These are phyloP conservation scores for Phytoseiulus persimilis DNA, from an alignment of 2,888 invertebrate genomes.

Conservation along the genomic window DNA sequence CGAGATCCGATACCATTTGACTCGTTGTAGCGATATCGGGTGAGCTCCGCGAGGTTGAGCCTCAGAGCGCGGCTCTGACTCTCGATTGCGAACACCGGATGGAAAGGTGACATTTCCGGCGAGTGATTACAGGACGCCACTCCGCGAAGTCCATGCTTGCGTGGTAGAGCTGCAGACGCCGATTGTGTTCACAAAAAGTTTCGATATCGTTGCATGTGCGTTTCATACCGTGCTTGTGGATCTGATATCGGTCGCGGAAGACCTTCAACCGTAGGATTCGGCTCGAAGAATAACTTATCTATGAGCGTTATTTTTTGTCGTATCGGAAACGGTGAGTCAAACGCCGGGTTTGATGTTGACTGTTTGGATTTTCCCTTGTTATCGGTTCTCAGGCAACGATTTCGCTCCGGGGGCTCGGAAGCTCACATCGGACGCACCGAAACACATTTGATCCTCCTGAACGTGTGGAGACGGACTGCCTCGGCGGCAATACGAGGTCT, in stretches of 20 bases:
- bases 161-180: neutral
- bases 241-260: neutral
- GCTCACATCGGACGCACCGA: neutral
- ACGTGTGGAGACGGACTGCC: neutral
- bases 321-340: neutral
- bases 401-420: neutral
- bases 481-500: neutral
- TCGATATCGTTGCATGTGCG: neutral
- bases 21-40: neutral
- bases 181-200: neutral
- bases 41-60: neutral
- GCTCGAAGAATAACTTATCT: neutral
- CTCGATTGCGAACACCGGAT: too few species aligned
- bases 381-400: neutral
- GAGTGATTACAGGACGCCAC: too few species aligned
- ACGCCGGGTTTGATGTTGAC: neutral
- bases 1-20: neutral
- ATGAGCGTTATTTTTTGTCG: neutral
- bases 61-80: too few species aligned
- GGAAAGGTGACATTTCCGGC: too few species aligned
- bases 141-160: too few species aligned
- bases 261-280: neutral
- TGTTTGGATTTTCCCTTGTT: neutral
- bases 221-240: neutral
- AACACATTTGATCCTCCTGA: neutral